These are phyloP conservation scores for Sitophilus oryzae DNA, from an alignment of 1,140 invertebrate species.

Conservation along the genomic window DNA sequence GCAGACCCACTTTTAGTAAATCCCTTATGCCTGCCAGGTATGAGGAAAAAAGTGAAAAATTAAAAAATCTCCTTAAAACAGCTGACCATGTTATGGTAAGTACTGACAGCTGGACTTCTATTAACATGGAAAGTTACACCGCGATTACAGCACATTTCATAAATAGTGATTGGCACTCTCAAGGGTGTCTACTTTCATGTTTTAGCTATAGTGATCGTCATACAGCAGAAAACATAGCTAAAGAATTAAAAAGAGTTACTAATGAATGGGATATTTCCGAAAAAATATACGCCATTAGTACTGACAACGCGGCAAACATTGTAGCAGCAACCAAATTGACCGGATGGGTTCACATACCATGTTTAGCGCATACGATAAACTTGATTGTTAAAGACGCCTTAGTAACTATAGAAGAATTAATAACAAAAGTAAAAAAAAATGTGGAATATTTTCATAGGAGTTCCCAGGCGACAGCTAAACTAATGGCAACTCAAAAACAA, in stretches of 20 bases:
- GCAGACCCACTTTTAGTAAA: conserved; percentile 6
- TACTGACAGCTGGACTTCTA: conserved; percentile 7
- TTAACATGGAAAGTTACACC: conserved; percentile 1
- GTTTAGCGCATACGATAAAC: conserved; percentile 13
- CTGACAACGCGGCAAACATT: conserved; percentile 6
- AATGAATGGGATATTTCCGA: conserved; percentile 11
- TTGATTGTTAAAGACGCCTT: conserved; percentile 9
- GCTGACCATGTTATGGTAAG: neutral
- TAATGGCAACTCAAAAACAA: conserved; percentile 13
- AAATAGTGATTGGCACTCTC: conserved; percentile 1
- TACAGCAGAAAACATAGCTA: conserved; percentile 1
- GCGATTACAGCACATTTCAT: conserved; percentile 7
- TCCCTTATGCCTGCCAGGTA: conserved; percentile 6
- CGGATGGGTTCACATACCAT: conserved; percentile 3
- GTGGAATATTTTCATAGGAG: conserved; percentile 11
- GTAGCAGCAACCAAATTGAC: conserved; percentile 2
- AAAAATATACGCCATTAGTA: conserved; percentile 6
- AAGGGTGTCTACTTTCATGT: conserved; percentile 4
- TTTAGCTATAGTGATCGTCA: conserved; percentile 6
- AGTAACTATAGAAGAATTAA: neutral
- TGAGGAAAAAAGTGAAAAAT: neutral
- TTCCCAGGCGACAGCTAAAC: neutral
- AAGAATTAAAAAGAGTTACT: conserved; percentile 6
- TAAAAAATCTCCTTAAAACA: conserved; percentile 1
- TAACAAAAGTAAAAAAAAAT: conserved; percentile 4